Conservation (phyloP, 2,888 invertebrate species). For the Yponomeuta malinellus region DNA sequence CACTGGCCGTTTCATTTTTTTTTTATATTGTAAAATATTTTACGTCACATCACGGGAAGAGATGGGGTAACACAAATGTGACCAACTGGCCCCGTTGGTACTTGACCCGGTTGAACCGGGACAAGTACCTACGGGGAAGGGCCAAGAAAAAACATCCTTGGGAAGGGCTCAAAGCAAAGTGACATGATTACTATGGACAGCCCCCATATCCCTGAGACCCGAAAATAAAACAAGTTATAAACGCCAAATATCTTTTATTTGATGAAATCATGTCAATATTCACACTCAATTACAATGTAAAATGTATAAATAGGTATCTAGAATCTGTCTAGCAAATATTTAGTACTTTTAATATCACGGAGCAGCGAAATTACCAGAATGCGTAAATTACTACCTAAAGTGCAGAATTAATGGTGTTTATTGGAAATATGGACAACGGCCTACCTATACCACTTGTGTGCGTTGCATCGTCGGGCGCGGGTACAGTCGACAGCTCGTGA, state of each 20-base stretch:
- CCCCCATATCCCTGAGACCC: no score
- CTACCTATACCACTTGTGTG: background rate
- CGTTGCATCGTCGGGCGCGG: background rate
- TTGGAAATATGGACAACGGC: constrained; percentile 16
- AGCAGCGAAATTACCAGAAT: constrained; percentile 37
- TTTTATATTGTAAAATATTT: no score
- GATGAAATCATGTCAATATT: constrained; percentile 47
- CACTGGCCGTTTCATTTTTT: no score
- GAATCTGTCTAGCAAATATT: constrained; percentile 22
- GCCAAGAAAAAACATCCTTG: no score
- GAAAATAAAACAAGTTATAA: constrained; percentile 36
- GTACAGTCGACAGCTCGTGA: background rate
- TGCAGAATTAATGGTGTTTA: constrained; percentile 15
- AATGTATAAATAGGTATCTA: constrained; percentile 17
- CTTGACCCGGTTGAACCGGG: no score
- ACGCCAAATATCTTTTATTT: constrained; percentile 66
- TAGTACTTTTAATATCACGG: constrained; percentile 46
- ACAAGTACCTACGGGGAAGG: no score
- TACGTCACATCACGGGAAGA: no score
- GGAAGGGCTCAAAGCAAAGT: no score
- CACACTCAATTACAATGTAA: constrained; percentile 20
- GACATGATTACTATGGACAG: no score
- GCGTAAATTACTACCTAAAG: constrained; percentile 14
- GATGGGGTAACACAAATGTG: no score
- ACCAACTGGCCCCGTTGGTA: no score